Evolutionary conservation across 1,140 invertebrate species (phyloP).

Genomic region (Lamellibrachia luymesi): DNA sequence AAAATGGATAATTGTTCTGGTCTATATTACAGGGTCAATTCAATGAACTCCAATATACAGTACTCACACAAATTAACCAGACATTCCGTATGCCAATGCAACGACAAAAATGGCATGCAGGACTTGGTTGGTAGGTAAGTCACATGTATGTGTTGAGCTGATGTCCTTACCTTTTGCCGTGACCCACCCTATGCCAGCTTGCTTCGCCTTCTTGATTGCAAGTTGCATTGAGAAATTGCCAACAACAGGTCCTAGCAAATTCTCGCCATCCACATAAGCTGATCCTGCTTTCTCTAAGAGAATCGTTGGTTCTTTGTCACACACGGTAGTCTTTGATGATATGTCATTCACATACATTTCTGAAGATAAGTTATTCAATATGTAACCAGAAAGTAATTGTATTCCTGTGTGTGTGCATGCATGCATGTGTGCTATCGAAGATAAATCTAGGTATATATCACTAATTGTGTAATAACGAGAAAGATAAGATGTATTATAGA

Average conservation of each 20-base stretch:
- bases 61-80: no score
- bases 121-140: neutral
- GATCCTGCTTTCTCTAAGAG: constrained; percentile 74
- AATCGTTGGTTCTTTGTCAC: constrained; percentile 63
- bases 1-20: neutral
- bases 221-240: constrained; percentile 88
- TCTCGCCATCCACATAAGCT: constrained; percentile 81
- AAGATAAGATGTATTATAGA: neutral
- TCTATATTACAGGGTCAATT: no score
- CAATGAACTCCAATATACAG: no score
- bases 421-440: no score
- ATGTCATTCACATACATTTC: constrained; percentile 66
- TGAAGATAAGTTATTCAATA: constrained; percentile 30
- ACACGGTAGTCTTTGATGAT: constrained; percentile 52
- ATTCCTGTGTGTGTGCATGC: no score
- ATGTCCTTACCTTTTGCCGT: constrained; percentile 65
- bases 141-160: no score
- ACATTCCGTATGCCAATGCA: no score
- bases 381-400: neutral
- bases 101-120: neutral
- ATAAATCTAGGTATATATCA: no score
- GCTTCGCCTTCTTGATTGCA: constrained; percentile 82
- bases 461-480: neutral
- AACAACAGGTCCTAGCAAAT: constrained; percentile 81
- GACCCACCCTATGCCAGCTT: constrained; percentile 84